A percentile compares a stretch with the other conserved stretches of the same genome.
phyloP scores from a whole-genome alignment of 2,888 invertebrate species.

The Dynastes hyllus region DNA sequence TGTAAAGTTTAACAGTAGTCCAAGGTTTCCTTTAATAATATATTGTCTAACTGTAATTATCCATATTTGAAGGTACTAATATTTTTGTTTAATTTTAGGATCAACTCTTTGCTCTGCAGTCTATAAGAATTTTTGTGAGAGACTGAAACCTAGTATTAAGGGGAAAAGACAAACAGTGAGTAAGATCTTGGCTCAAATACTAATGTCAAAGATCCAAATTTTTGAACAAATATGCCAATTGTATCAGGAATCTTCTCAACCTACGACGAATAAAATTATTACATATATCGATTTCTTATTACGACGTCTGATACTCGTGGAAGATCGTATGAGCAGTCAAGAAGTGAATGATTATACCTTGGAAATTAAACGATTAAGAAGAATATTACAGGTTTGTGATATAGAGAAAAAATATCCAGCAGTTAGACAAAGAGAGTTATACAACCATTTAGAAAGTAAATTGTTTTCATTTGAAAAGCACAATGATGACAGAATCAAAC shows the following conservation, averaged over 20 bases:
- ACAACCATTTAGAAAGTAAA: conserved; percentile 25
- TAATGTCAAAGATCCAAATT: conserved; percentile 59
- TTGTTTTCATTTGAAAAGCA: conserved; percentile 56
- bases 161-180: conserved; percentile 56
- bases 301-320: conserved; percentile 53
- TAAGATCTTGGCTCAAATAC: conserved; percentile 53
- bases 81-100: conserved; percentile 6
- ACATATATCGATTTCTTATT: conserved; percentile 58
- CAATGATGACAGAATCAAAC: conserved; percentile 55
- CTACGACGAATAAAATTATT: conserved; percentile 23
- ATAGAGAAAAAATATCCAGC: conserved; percentile 50
- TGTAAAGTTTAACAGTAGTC: no score
- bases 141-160: conserved; percentile 49
- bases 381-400: conserved; percentile 60
- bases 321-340: conserved; percentile 62
- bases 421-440: conserved; percentile 28
- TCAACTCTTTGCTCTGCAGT: not conserved
- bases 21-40: no score
- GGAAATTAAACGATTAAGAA: conserved; percentile 63
- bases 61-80: no score
- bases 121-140: conserved; percentile 2
- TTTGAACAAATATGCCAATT: conserved; percentile 56
- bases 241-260: conserved; percentile 31
- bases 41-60: no score
- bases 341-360: conserved; percentile 63